Conservation (phyloP, 1,140 invertebrate species). For the Drosophila aff. region DNA sequence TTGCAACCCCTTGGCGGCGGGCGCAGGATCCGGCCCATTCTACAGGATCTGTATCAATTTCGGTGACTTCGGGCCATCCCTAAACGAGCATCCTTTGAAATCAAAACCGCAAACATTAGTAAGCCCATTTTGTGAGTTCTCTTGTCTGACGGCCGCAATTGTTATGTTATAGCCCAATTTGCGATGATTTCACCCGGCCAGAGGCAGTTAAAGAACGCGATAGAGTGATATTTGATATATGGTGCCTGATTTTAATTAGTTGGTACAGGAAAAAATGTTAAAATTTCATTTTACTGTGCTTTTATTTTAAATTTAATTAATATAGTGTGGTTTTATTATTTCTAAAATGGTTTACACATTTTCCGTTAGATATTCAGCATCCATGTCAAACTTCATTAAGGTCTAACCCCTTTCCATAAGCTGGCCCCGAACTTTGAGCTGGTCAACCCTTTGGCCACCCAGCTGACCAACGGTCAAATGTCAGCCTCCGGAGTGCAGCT, state of each 20-base stretch:
- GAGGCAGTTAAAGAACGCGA: constrained; percentile 38
- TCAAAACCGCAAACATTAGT: constrained; percentile 72
- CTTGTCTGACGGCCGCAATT: constrained; percentile 68
- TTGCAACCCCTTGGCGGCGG: constrained; percentile 61
- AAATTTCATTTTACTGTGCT: background rate
- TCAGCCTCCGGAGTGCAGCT: constrained; percentile 57
- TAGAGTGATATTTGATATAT: constrained; percentile 40
- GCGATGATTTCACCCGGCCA: constrained; percentile 44
- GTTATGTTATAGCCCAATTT: constrained; percentile 80
- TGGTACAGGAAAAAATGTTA: no score
- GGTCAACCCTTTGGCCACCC: constrained; percentile 53
- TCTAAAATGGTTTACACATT: background rate
- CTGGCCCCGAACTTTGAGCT: constrained; percentile 27
- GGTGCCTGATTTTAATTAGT: constrained; percentile 34
- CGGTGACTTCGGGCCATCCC: constrained; percentile 63
- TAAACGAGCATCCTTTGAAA: constrained; percentile 73
- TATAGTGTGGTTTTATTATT: background rate
- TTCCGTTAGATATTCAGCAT: background rate
- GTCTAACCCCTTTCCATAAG: constrained; percentile 29
- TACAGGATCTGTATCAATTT: constrained; percentile 61
- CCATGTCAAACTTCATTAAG: constrained; percentile 23
- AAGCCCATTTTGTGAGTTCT: constrained; percentile 60
- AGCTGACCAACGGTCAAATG: constrained; percentile 76
- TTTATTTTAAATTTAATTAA: background rate
- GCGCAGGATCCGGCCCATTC: constrained; percentile 10